Evolutionary conservation across 53 echinoderm and acorn worm genomes (phyloP).

Genomic region (Antedon mediterranea): DNA sequence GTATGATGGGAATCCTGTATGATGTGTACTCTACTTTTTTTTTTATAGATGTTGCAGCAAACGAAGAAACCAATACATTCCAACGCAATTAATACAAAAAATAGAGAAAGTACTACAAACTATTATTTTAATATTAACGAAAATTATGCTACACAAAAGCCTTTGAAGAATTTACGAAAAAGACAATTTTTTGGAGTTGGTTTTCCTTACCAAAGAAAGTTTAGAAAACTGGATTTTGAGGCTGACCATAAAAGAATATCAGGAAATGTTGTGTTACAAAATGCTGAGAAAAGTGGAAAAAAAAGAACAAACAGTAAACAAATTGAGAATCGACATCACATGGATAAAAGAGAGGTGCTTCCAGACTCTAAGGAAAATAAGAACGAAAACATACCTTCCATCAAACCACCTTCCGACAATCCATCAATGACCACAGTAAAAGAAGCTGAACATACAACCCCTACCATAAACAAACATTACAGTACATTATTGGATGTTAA

Average conservation of each 20-base stretch:
- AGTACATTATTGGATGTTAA: no score
- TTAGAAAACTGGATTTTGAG: neutral
- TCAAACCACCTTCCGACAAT: no score
- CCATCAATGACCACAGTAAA: no score
- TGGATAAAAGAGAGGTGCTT: neutral
- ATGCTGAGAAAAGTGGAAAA: no score
- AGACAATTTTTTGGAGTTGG: neutral
- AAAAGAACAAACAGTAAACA: no score
- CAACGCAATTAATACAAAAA: neutral
- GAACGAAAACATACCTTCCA: no score
- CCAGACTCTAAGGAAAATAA: no score
- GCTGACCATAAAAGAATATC: neutral
- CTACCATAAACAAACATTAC: no score
- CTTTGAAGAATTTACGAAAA: neutral
- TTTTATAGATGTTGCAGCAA: neutral
- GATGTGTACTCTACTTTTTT: no score
- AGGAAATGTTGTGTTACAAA: no score
- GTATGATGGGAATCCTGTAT: no score
- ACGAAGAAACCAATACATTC: neutral
- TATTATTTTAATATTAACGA: neutral
- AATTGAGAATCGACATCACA: neutral
- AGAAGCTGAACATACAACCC: no score
- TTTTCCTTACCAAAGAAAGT: neutral
- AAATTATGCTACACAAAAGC: neutral
- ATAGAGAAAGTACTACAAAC: neutral